phyloP scores from a whole-genome alignment of 2,797 vertebrate genomes.

The Babyrousa celebensis region DNA sequence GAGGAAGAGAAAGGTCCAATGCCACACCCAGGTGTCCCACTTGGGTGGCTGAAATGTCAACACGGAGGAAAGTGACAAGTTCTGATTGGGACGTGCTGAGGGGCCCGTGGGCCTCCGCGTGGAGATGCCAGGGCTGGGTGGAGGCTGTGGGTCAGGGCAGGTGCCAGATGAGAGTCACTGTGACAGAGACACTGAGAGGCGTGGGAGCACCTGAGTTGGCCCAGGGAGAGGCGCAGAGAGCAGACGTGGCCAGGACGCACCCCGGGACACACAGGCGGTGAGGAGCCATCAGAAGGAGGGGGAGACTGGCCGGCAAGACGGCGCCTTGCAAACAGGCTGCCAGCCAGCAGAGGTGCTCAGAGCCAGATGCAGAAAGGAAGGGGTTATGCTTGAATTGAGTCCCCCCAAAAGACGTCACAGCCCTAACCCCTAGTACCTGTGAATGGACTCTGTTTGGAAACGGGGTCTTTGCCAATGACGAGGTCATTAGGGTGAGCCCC shows the following conservation, averaged over 20 bases:
- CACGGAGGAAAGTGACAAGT: no score
- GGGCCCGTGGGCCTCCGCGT: fast-evolving
- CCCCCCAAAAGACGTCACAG: fast-evolving
- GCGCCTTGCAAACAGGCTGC: fast-evolving
- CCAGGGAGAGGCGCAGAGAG: background rate
- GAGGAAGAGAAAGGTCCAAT: background rate
- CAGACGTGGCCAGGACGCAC: fast-evolving
- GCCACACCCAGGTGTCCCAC: fast-evolving
- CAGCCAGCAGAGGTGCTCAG: background rate
- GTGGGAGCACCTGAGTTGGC: fast-evolving
- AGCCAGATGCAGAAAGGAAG: background rate
- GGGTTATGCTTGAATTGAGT: fast-evolving
- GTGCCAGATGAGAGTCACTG: fast-evolving
- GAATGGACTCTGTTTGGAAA: background rate
- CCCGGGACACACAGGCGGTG: fast-evolving
- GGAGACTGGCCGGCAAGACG: background rate
- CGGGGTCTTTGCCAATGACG: background rate
- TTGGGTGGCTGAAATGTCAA: background rate
- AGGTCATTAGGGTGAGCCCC: background rate
- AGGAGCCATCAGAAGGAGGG: no score
- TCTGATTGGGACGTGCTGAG: fast-evolving
- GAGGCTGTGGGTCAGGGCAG: fast-evolving
- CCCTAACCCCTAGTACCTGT: background rate
- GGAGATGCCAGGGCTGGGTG: background rate
- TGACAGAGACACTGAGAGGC: background rate